Evolutionary conservation across 2,797 vertebrate species (phyloP), one percentile per base, ranked within the genome.

Genomic region (Sebastes minor): DNA sequence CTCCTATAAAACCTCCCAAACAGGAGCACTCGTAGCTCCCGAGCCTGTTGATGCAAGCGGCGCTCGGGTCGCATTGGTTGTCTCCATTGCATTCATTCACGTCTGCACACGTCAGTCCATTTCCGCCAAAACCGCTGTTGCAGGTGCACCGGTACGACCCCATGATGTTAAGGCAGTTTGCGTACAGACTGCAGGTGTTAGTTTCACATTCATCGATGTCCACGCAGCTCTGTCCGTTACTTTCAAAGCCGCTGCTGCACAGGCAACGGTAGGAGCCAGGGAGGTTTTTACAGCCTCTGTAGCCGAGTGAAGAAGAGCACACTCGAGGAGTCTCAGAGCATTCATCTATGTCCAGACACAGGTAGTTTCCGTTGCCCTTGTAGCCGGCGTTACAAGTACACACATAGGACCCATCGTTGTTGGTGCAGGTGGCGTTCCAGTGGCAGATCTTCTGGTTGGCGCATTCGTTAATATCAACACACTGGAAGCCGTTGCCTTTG

Each of bases 341-440:
- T 85, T 97, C 97, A 46, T 97, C 96, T 10, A 96, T 73, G 70
- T 97, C 97, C 32, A 97, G 86, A 72, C 97, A 97, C 7, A 97
- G 90, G 88, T 97, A 97, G 87, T 95, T 96, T 22, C 97, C 97
- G 12, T 97, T 97, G 59, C 97, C 97, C 81, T 97, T 97, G 63
- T 93, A 97, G 49, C 97, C 97, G 6, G 59, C 0, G 33, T 96
- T 96, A 69, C 97, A 97, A 5, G 91, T 96, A 22, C 97, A 97
- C 6, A 89, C 13, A 1, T 95, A 96, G 20, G 96, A 97, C 10
- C 97, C 97, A 1, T 94, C 95, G 63, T 88, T 97, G 87, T 97
- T 97, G 49, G 78, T 94, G 78, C 97, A 97, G 25, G 95, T 95
- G 46, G 97, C 97, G 4, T 96, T 96, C 96, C 97, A 97, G 66